A percentile compares a stretch with the other conserved stretches of the same genome.
Evolutionary conservation across 92 coral and sea anemone genomes (phyloP).

Genomic region (Epizoanthus illoricatus): DNA sequence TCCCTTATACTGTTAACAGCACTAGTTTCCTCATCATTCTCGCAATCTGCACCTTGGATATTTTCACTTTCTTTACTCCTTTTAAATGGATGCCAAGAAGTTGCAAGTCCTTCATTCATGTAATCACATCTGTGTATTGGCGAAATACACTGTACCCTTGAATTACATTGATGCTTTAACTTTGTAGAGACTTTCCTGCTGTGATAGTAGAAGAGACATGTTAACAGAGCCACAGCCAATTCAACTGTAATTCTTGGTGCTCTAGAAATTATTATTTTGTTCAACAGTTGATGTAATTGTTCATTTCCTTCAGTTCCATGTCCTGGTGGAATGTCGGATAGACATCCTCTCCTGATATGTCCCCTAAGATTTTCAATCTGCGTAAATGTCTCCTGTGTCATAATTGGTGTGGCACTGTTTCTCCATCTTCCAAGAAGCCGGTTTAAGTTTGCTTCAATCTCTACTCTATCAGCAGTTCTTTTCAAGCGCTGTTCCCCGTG

Average conservation of each 20-base stretch:
- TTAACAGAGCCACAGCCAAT: conserved; percentile 42
- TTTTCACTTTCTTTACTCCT: neutral
- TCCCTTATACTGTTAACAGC: neutral
- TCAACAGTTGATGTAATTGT: conserved; percentile 32
- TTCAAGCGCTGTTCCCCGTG: conserved; percentile 26
- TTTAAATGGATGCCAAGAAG: conserved; percentile 32
- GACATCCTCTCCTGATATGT: conserved; percentile 50
- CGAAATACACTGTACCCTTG: conserved; percentile 22
- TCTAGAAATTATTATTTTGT: conserved; percentile 42
- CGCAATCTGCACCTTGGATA: neutral
- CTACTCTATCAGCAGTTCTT: conserved; percentile 15
- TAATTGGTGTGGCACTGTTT: conserved; percentile 2
- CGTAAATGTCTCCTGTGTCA: conserved; percentile 6
- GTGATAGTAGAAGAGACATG: conserved; percentile 28
- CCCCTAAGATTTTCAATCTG: conserved; percentile 27
- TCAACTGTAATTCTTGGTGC: conserved; percentile 37
- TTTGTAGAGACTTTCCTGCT: conserved; percentile 26
- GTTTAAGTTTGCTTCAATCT: conserved; percentile 40
- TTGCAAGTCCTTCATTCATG: neutral
- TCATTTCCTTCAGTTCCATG: conserved; percentile 49
- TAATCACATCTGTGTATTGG: conserved; percentile 1
- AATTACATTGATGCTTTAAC: conserved; percentile 22
- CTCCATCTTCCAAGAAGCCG: conserved; percentile 45
- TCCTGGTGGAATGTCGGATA: conserved; percentile 49
- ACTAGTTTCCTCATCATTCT: neutral